Base-by-base conservation (phyloP, 1,140 invertebrate species). In the Fopius arisanus region DNA sequence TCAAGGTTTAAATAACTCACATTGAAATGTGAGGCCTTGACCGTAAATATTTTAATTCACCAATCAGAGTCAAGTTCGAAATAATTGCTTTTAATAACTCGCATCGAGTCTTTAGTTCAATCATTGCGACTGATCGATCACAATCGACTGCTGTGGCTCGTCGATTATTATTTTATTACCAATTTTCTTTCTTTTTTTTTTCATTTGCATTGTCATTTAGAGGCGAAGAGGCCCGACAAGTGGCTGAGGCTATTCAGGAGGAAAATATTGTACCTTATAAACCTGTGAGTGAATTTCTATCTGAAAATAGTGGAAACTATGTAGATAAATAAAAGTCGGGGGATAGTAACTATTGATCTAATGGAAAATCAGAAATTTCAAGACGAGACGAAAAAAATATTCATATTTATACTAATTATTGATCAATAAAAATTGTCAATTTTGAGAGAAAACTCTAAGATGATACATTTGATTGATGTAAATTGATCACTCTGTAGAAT, bases 221-320 rank as follows among this genome's bases (percentile, higher is more conserved):
- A 83, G 28, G 28, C 79, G 83, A 86, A 75, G 84, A 86, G 73
- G 75, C 81, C 43, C 75, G 72, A 67, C 82, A 86, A 75, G 70
- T 80, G 29, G 69, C 81, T 37, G 82, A 87, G 72, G 83, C 79
- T 31, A 78, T 87, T 79, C 75, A 81, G 62, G 80, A 87, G 29
- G 83, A 86, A 21, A 84, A 84, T 73, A 83, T 87, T 72, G 85
- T 86, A 26, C 86, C 87, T 7, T 88, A 88, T 77, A 87, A 87
- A 75, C 81, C 86, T 33, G 87, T 88, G 79, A 81, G 86, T 85
- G 67, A 54, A 21, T 40, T 5, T 43, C 19, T 41, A 28, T n/a
- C 12, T 51, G 29, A 37, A 31, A 48, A 12, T 31, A 54, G 33
- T 62, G 14, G 12, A 19, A 51, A 41, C 59, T 12, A 23, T 31